Evolutionary conservation across 2,888 invertebrate species (phyloP), one percentile per base, ranked within the genome.

Genomic region (Dryadula phaetusa): DNA sequence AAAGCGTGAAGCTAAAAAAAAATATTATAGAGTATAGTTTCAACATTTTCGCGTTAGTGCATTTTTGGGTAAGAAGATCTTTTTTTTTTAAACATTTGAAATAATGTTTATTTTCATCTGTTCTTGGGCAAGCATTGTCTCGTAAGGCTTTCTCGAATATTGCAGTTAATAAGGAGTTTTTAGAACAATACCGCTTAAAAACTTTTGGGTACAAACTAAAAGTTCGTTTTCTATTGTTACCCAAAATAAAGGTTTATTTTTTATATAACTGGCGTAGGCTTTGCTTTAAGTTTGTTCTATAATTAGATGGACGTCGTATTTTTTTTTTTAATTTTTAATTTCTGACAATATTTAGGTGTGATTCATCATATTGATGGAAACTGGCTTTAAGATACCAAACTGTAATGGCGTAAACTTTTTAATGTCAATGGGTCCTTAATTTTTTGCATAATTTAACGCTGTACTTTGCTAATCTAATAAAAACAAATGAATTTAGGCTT

Each of bases 91-190:
- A n/a, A n/a, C 42, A 32, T 32, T 44, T 28, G 25, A 25, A 10
- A 32, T 12, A 40, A 7, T 10, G 5, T 61, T 40, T 8, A 12
- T 28, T 58, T 64, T 52, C 28, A 62, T 25, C 25, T 28, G 16
- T 25, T 54, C 53, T 64, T 64, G 25, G 34, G 25, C 12, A 37
- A 54, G 54, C 37, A 46, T 56, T 64, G 64, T 64, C n/a, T 54
- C 37, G 8, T 63, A 49, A 64, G 64, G 64, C 54, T 54, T 56
- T 64, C 44, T 56, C 34, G 25, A 56, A 56, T 20, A 7, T 64
- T 54, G 44, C 34, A 16, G 34, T 49, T 49, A 37, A 58, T 40
- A 40, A 64, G 44, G 16, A 49, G 16, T 47, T 49, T 20, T 64
- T 37, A 16, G 47, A 28, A 64, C 64, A 64, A 64, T 58, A 18